Evolutionary conservation across 1,140 invertebrate genomes (phyloP).

Genomic region (Ceratina japonica): DNA sequence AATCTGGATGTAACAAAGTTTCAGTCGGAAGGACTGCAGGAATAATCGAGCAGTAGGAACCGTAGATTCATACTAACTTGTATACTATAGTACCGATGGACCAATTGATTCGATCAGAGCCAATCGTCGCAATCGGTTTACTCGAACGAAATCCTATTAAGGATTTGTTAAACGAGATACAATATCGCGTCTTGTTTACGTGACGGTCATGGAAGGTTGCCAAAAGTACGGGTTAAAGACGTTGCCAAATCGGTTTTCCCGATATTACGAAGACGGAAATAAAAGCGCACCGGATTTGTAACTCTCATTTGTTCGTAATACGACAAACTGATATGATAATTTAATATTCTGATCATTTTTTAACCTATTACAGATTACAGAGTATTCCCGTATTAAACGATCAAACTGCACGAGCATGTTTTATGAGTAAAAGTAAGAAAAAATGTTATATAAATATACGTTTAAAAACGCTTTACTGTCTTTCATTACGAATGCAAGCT

Average conservation of each 20-base stretch:
- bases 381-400: no score
- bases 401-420: no score
- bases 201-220: slow-evolving; percentile 49
- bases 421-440: no score
- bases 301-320: slow-evolving; percentile 2
- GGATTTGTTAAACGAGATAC: slow-evolving; percentile 51
- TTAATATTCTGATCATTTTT: no score
- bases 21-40: no score
- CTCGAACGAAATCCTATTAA: slow-evolving; percentile 44
- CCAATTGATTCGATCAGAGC: slow-evolving; percentile 5
- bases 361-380: no score
- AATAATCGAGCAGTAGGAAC: no score
- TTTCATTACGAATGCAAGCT: no score
- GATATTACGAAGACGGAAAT: slow-evolving; percentile 47
- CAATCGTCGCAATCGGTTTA: slow-evolving; percentile 29
- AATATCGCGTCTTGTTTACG: slow-evolving; percentile 56
- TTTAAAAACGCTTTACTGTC: no score
- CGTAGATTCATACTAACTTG: background rate
- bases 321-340: background rate
- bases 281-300: slow-evolving; percentile 53
- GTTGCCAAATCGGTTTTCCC: slow-evolving; percentile 55
- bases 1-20: no score
- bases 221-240: slow-evolving; percentile 26
- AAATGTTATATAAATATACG: no score
- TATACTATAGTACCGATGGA: background rate